phyloP scores from a whole-genome alignment of 1,140 invertebrate species.

The Brachionus angularis region DNA sequence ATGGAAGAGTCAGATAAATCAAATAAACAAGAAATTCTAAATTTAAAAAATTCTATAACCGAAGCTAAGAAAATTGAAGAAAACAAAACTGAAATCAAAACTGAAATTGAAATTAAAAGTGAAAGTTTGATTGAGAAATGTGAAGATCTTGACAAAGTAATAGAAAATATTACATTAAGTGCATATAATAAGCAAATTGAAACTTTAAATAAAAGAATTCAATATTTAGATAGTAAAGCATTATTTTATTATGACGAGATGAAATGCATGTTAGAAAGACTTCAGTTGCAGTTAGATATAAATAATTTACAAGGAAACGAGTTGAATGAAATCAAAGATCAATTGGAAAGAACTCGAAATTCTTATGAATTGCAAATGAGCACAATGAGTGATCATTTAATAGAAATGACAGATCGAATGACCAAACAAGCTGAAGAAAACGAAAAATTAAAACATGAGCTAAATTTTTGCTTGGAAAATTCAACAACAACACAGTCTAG shows the following conservation, averaged over 20 bases:
- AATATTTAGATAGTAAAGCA: slow-evolving; percentile 10
- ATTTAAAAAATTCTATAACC: too few species aligned
- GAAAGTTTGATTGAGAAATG: too few species aligned
- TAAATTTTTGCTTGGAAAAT: not conserved
- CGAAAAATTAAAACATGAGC: slow-evolving; percentile 34
- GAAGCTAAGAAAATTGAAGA: too few species aligned
- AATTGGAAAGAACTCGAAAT: slow-evolving; percentile 11
- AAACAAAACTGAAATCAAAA: too few species aligned
- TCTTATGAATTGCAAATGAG: slow-evolving; percentile 40
- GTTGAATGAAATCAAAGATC: slow-evolving; percentile 8
- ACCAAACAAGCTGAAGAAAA: slow-evolving; percentile 29
- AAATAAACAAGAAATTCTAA: too few species aligned
- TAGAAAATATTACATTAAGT: not conserved
- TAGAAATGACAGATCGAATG: slow-evolving; percentile 39
- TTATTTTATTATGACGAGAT: slow-evolving; percentile 24
- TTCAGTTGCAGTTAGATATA: not conserved
- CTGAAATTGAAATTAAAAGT: too few species aligned
- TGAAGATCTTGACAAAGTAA: not conserved
- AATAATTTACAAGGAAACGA: not conserved
- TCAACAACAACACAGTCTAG: not conserved
- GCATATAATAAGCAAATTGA: not conserved
- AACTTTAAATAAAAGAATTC: slow-evolving; percentile 14
- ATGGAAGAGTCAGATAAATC: too few species aligned
- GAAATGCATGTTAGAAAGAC: not conserved
- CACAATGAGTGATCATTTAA: slow-evolving; percentile 43